These are phyloP conservation scores for Habropoda laboriosa DNA, from an alignment of 1,140 invertebrate genomes.

Conservation along the genomic window DNA sequence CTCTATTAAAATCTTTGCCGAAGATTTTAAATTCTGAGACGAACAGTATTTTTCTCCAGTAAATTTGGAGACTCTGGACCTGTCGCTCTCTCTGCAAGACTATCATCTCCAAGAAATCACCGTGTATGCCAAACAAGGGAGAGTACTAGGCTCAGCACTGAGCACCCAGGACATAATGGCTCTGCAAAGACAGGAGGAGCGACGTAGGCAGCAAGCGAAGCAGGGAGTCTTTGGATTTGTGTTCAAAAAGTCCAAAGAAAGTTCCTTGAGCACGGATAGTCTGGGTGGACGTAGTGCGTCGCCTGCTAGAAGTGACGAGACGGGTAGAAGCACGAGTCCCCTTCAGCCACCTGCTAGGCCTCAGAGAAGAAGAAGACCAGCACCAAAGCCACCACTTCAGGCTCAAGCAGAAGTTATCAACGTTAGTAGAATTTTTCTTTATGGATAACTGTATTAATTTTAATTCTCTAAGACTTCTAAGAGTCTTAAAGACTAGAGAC, in stretches of 20 bases:
- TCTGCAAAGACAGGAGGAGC: conserved; percentile 83
- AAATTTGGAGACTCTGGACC: conserved; percentile 84
- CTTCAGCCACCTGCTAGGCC: conserved; percentile 80
- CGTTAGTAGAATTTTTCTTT: background rate
- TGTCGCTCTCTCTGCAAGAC: conserved; percentile 84
- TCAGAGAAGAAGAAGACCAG: conserved; percentile 83
- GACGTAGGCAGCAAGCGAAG: conserved; percentile 81
- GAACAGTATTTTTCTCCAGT: conserved; percentile 81
- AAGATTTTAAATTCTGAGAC: no score
- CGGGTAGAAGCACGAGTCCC: conserved; percentile 77
- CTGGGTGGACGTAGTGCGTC: conserved; percentile 81
- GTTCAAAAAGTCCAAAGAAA: conserved; percentile 81
- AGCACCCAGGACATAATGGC: conserved; percentile 86
- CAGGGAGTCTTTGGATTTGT: conserved; percentile 83
- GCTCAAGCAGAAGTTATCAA: conserved; percentile 21
- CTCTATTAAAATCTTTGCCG: background rate
- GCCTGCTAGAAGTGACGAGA: conserved; percentile 81
- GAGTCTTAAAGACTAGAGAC: no score
- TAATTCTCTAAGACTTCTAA: background rate
- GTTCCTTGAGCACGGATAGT: conserved; percentile 81
- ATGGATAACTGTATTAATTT: background rate
- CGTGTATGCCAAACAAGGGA: conserved; percentile 83
- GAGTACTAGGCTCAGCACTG: conserved; percentile 81
- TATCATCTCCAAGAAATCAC: conserved; percentile 87
- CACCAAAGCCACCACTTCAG: conserved; percentile 83